These are phyloP conservation scores for Eugnorisma glareosa DNA, from an alignment of 2,888 invertebrate species.

Conservation along the genomic window DNA sequence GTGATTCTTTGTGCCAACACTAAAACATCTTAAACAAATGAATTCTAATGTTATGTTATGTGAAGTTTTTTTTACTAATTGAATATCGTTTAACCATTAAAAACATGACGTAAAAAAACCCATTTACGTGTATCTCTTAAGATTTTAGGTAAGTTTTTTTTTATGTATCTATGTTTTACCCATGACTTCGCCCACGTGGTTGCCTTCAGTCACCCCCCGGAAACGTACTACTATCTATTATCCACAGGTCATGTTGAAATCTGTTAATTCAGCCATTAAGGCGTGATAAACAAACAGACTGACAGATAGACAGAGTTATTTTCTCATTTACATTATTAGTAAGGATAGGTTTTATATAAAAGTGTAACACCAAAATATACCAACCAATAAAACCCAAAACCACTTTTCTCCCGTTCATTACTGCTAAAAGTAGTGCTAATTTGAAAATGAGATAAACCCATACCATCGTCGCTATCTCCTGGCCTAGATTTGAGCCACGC, in stretches of 20 bases:
- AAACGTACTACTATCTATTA: background rate
- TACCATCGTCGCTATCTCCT: constrained; percentile 48
- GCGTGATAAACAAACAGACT: background rate
- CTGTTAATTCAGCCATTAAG: background rate
- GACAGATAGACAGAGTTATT: background rate
- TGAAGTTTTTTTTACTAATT: background rate
- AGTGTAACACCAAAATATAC: background rate
- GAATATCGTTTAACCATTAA: background rate
- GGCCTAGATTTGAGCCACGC: constrained; percentile 68
- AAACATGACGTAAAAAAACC: background rate
- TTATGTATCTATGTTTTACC: background rate
- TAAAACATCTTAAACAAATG: background rate
- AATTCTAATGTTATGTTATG: background rate
- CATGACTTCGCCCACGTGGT: background rate
- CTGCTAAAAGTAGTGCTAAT: constrained; percentile 13
- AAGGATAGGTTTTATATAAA: background rate
- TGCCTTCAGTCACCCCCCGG: background rate
- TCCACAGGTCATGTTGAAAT: background rate
- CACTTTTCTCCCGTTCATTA: background rate
- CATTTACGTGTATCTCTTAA: background rate
- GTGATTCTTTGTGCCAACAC: background rate
- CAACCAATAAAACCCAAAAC: background rate
- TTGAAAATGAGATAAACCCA: constrained; percentile 21
- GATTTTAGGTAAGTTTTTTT: background rate
- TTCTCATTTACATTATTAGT: background rate